Evolutionary conservation across 2,888 invertebrate genomes (phyloP).

Genomic region (Tenthredo distinguenda): DNA sequence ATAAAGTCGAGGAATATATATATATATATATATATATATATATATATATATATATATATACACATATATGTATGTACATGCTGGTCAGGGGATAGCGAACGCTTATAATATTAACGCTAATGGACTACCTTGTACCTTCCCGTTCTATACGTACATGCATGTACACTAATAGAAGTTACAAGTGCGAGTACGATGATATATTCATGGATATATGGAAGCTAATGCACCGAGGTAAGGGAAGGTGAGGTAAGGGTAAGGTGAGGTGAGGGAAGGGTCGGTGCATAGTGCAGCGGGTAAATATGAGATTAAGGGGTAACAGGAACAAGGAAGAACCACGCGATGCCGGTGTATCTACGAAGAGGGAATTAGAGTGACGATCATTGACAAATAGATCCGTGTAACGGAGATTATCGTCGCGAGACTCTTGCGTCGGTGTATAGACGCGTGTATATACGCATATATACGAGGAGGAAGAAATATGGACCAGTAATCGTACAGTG

Average conservation of each 20-base stretch:
- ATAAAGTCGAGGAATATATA: slow-evolving; percentile 33
- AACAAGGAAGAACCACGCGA: no score
- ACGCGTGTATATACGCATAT: background rate
- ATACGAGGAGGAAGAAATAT: slow-evolving; percentile 8
- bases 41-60: no score
- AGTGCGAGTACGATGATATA: slow-evolving; percentile 62
- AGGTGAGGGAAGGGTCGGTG: no score
- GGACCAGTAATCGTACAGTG: slow-evolving; percentile 45
- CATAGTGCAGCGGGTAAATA: background rate
- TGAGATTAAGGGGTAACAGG: background rate
- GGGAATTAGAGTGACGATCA: no score
- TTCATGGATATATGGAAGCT: slow-evolving; percentile 74
- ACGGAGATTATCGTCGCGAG: no score
- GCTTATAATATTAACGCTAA: slow-evolving; percentile 79
- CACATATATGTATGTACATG: background rate
- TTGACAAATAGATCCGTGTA: no score
- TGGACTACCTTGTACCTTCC: slow-evolving; percentile 77
- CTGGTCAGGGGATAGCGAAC: slow-evolving; percentile 72
- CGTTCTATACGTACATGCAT: slow-evolving; percentile 57
- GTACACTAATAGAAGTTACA: slow-evolving; percentile 59
- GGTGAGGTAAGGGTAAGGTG: no score
- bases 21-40: no score
- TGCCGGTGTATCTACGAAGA: no score
- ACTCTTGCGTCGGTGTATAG: background rate
- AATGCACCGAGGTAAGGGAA: slow-evolving; percentile 71